Evolutionary conservation across 2,888 invertebrate genomes (phyloP), one percentile per base, ranked within the genome.

Genomic region (Marasmarcha lunaedactyla): DNA sequence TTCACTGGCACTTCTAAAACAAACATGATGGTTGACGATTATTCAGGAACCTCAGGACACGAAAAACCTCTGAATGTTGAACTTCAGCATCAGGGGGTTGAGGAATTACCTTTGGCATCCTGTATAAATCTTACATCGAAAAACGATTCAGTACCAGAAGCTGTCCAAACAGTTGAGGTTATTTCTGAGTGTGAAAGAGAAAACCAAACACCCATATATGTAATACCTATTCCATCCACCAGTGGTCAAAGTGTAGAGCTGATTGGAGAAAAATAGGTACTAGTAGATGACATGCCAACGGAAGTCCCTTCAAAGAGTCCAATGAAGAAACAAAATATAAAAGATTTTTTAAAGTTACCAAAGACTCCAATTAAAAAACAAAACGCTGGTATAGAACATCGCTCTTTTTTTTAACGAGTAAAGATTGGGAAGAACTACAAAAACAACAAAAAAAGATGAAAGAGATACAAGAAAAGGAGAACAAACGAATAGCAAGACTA

Each of bases 391-490:
- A 42, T 38, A 45, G 40, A 45, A 47, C 42, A 42, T 44, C 43
- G 46, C 42, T 42, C 43, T 44, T 46, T 46, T 46, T 48, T 43
- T 48, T 48, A 36, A 48, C 46, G 30, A 46, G 46, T 44, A 48
- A 48, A 43, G 46, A 43, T 44, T 46, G 44, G 46, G 46, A 44
- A 46, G 46, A 48, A 45, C 38, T 48, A 43, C 20, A 46, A 48
- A 46, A 48, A 46, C 44, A 48, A 44, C 46, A 47, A 47, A 46
- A 47, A 42, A 46, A 44, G 46, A 41, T 46, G 41, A 46, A 47
- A 44, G 44, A 47, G 38, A 45, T 45, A 41, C 45, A 45, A 41
- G 40, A 45, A 45, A 46, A 46, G 41, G 46, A 46, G 45, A 43
- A 42, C 36, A 46, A 43, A 46, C 45, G 45, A 42, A 44, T 46